Base-by-base conservation (phyloP, 1,140 invertebrate genomes). In the Drosophila neocordata region DNA sequence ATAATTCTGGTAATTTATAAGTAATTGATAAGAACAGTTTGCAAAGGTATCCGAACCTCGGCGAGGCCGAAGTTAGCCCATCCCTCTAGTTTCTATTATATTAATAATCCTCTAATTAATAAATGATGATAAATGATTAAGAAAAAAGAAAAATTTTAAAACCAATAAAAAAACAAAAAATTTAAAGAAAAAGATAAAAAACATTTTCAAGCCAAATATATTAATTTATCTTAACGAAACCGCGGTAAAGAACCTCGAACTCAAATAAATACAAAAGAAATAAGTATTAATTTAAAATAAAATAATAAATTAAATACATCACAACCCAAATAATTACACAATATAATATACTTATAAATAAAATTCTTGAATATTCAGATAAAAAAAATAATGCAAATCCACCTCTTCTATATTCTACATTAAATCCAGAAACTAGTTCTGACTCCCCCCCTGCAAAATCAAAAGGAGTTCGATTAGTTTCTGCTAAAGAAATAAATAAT, bases 361-460 rank as follows among this genome's bases (percentile, higher is more conserved):
- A 24, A 27, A 24, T 52, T 63, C 58, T 66, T 12, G 51, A 38
- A 51, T 96, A 96, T 82, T 96, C 95, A 37, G 93, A 92, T 91
- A 96, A 93, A 94, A 95, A 95, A 93, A 93, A 91, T 95, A 93
- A 71, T n/a, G 94, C 93, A 95, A 96, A 96, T n/a, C 91, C 91
- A 0, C 93, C 92, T 89, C 93, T 93, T 92, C 93, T 93, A 93
- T 95, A 96, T 77, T 96, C 95, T 88, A 94, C 92, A 94, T 96
- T 96, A 95, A 95, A 96, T 7, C 95, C 95, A 27, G 94, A 96
- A 79, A 96, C 94, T 93, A 96, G 93, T 90, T 96, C 95, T 52
- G 93, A 95, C 89, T 96, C 95, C 0, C 94, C 94, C 81, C 96
- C 95, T 79, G 94, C 93, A 93, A 96, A 95, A 95, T 96, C 95